Conservation (phyloP, 1,140 invertebrate genomes). For the Heliconius melpomene region DNA sequence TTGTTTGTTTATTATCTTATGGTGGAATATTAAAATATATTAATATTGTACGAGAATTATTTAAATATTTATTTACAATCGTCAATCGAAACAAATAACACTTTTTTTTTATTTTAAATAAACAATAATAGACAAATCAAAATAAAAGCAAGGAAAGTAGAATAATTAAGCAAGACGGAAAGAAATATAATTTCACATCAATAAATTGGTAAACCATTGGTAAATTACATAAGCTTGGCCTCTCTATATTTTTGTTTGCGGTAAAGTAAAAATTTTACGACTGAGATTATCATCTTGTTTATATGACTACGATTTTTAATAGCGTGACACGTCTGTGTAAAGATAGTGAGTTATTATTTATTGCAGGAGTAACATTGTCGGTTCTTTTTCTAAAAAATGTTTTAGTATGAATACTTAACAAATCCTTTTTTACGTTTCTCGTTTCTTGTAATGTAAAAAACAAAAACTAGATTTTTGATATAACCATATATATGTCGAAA, state of each 20-base stretch:
- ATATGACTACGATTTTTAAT: slow-evolving; percentile 16
- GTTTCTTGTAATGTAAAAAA: too few relatives aligned
- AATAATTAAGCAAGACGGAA: too few relatives aligned
- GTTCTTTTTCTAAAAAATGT: neutral
- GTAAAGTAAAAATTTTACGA: slow-evolving; percentile 15
- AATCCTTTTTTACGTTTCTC: too few relatives aligned
- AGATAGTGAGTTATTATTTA: slow-evolving; percentile 26
- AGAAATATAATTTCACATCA: too few relatives aligned
- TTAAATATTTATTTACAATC: too few relatives aligned
- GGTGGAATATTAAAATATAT: neutral
- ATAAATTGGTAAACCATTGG: neutral
- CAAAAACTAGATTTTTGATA: too few relatives aligned
- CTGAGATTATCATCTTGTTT: slow-evolving; percentile 20
- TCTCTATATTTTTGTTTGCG: neutral
- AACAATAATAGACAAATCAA: too few relatives aligned
- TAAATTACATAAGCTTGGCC: neutral
- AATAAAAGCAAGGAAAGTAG: too few relatives aligned
- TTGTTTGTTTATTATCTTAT: neutral
- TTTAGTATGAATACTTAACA: too few relatives aligned
- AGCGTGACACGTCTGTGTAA: slow-evolving; percentile 24
- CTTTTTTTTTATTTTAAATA: too few relatives aligned
- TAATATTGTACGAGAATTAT: neutral
- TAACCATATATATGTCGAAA: too few relatives aligned
- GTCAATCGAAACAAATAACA: too few relatives aligned
- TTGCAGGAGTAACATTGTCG: neutral